These are phyloP conservation scores for Xanthia icteritia DNA, from an alignment of 2,888 invertebrate genomes.

Conservation along the genomic window DNA sequence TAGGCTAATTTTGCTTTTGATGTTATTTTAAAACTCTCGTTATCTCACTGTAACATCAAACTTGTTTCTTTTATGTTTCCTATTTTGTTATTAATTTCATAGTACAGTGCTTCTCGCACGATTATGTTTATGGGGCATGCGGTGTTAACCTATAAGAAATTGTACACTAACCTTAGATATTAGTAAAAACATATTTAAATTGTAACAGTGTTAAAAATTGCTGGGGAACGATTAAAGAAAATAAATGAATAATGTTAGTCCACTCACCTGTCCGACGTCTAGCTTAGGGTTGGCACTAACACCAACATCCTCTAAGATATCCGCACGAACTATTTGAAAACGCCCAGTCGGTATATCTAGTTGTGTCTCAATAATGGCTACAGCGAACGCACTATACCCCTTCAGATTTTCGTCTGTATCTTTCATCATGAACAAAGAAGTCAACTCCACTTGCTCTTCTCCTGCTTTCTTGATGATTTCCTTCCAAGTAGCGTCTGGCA, in stretches of 20 bases:
- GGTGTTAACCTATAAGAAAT: neutral
- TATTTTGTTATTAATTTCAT: constrained; percentile 1
- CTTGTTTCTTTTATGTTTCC: neutral
- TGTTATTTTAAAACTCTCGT: neutral
- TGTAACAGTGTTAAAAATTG: neutral
- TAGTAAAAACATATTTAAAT: neutral
- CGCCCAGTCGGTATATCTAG: constrained; percentile 93
- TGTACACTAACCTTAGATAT: neutral
- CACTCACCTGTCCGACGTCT: constrained; percentile 92
- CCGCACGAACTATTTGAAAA: constrained; percentile 90
- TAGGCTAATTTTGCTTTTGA: neutral
- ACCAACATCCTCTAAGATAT: constrained; percentile 93
- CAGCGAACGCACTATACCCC: constrained; percentile 91
- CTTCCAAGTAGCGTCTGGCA: constrained; percentile 89
- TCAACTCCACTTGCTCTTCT: constrained; percentile 89
- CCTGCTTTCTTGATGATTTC: constrained; percentile 90
- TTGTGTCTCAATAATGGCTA: constrained; percentile 91
- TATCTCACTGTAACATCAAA: neutral
- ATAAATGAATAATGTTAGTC: neutral
- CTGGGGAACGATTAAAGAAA: neutral
- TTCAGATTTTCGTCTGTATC: constrained; percentile 87
- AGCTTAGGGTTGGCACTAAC: constrained; percentile 92
- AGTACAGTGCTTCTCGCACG: neutral
- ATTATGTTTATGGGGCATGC: neutral
- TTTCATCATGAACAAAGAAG: constrained; percentile 91